Evolutionary conservation across 2,113 vertebrate species (phyloP), one percentile per base, ranked within the genome.

Genomic region (Hyperopisus bebe): DNA sequence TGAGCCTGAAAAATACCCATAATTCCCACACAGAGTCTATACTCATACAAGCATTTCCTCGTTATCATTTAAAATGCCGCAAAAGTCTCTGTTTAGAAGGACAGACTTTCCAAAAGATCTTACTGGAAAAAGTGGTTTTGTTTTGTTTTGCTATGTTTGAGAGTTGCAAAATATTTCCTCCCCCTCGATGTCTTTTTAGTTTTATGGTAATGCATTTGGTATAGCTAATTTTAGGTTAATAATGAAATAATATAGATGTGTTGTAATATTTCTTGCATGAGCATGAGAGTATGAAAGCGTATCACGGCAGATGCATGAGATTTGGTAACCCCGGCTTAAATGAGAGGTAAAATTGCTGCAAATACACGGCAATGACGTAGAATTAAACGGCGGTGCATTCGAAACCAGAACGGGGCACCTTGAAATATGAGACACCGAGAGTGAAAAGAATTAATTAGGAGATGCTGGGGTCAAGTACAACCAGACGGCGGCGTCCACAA

Each of bases 401-500:
- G 39, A 55, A 11, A 39, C 31, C 77, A 84, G 51, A 39, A 42
- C 39, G 53, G 51, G 89, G 24, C 51, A 84, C 55, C 89, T 21
- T 58, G 88, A 47, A 80, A 83, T 84, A 24, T 89, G 17, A 46
- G 19, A 46, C 48, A 19, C 13, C 1, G 47, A n/a, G 84, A 86
- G 10, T 24, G 42, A 53, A 62, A 51, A 47, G 74, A 58, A 89
- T 83, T 89, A 84, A 84, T 62, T n/a, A 53, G 44, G 77, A 62
- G 89, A 89, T 58, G 7, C 88, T 48, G 50, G 88, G 74, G 88
- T 84, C 48, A 80, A 84, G 88, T 55, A 77, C 50, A 89, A 31
- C 39, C 77, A 89, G 50, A 35, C 74, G 47, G 88, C 35, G 3
- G 11, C 42, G 11, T 83, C 83, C 42, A 42, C 51, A 62, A 24